Evolutionary conservation across 2,888 invertebrate species (phyloP), one percentile per base, ranked within the genome.

Genomic region (Latheticus oryzae): DNA sequence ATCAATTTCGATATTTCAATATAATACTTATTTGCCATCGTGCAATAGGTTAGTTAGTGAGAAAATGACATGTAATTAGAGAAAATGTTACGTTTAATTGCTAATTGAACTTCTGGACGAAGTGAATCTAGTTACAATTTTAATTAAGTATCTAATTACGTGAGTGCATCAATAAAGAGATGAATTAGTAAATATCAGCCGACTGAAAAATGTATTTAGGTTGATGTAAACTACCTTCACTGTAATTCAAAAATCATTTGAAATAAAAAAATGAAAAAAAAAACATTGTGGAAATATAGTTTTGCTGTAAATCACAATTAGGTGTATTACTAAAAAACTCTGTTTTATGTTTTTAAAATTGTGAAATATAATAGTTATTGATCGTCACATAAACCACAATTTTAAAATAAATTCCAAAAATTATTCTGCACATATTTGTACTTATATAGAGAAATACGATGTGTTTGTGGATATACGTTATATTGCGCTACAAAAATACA

Each of bases 41-140:
- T 64, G 64, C 66, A 67, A 68, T 65, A 63, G 66, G 60, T 78
- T 79, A 80, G 80, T 80, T 80, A 80, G 79, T 75, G 78, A 77
- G 80, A 79, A 80, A 80, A 78, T 80, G 80, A 80, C 80, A 68
- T 73, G 81, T 81, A 82, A 82, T 82, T 81, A 81, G 80, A 80
- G 81, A 82, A 82, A 82, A 82, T 81, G 80, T 81, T 78, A 81
- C 81, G 81, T 82, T 82, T 81, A 82, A 82, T 82, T 82, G 82
- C 81, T 82, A 82, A 82, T 82, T 82, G 82, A 82, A 80, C 81
- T 81, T 80, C 80, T 80, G 79, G 77, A 78, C 79, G 80, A 80
- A 79, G 80, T 79, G 79, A 74, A 70, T 71, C 70, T 69, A 81
- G 80, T 81, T 81, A 81, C 80, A 82, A 82, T 82, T 82, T 82